Base-by-base conservation (phyloP, 2,797 vertebrate species). In the Setipinna tenuifilis region DNA sequence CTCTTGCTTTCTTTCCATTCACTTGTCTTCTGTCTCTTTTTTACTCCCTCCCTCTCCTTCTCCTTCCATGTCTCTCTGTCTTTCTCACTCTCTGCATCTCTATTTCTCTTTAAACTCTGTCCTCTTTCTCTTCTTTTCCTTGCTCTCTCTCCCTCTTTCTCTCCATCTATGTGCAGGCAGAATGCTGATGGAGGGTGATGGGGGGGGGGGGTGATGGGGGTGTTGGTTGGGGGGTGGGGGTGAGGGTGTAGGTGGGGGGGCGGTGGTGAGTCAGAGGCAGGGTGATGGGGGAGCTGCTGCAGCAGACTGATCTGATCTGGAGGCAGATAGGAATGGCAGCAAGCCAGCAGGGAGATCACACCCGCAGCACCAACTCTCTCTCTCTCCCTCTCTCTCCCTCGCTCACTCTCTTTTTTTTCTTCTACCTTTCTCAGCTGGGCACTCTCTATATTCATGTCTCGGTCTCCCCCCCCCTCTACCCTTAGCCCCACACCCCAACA, bases 261-360 rank as follows among this genome's bases (percentile, higher is more conserved):
- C 9, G 17, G 19, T 21, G 71, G 71, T 78, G 71, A 78, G 71
- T 78, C 71, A 78, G 71, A 75, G 68, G 28, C 68, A 21, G 16
- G 68, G 31, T 31, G 25, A 35, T 35, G 71, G 35, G 71, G 71
- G 71, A 44, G 35, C 71, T 78, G 31, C 31, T 78, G 71, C 71
- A 7, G 71, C 71, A 78, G 35, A 21, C 35, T 78, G 71, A 78
- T 78, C 71, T 41, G 71, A 78, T 78, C 16, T 44, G 35, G 35
- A 78, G 71, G 17, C 71, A 41, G 71, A 71, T 71, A 71, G 65
- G 28, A 71, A 11, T 71, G 68, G 71, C 71, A 78, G 71, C 16
- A 16, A 41, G 71, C 71, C 71, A 78, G 71, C 71, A 19, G 71
- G 71, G 35, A 78, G 82, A 46, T 46, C 84, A 41, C 35, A 41